Base-by-base conservation (phyloP, 2,113 vertebrate species). In the Nerophis ophidion region DNA sequence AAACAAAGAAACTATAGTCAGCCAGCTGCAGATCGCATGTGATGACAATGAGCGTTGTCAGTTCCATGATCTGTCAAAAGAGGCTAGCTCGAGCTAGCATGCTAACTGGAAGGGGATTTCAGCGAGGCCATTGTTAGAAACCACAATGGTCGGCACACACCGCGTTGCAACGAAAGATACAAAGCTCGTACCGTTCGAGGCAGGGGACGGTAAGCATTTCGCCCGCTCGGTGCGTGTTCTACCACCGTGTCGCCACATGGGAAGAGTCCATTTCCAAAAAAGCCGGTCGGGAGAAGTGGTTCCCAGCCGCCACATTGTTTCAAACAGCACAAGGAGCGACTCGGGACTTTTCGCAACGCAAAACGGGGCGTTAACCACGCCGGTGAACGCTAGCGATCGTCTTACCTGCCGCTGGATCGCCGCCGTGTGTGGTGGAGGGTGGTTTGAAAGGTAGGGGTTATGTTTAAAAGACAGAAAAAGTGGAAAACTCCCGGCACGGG, bases 401-500 rank as follows among this genome's bases (percentile, higher is more conserved):
- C 89, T 83, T 91, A 91, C 90, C 90, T 91, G 89, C 85, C 85
- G 77, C 86, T 82, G 84, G 85, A 76, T 84, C 84, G 85, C 85
- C 82, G 83, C 86, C 75, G 75, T 72, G 81, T 83, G 77, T 66
- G 77, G 76, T 84, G 77, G 73, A 78, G 85, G 80, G 86, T 81
- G 74, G 78, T 87, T 84, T 72, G 84, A 84, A 88, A 86, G 86
- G 84, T 86, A 87, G 87, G 84, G 76, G 82, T 87, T 79, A 80
- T 84, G 81, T 75, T 87, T 76, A 84, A 87, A 84, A 84, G 73
- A 85, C 70, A 70, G 79, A 87, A 87, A 89, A 90, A 90, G 87
- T 89, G 86, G 89, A 90, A 89, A 89, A 91, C 86, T 90, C 90
- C 89, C 90, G 91, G 86, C 89, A 91, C 91, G 90, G 91, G 87